A percentile compares a stretch with the other conserved stretches of the same genome.
Conservation (phyloP, 2,797 vertebrate species). For the Pseudomugil tenellus region DNA sequence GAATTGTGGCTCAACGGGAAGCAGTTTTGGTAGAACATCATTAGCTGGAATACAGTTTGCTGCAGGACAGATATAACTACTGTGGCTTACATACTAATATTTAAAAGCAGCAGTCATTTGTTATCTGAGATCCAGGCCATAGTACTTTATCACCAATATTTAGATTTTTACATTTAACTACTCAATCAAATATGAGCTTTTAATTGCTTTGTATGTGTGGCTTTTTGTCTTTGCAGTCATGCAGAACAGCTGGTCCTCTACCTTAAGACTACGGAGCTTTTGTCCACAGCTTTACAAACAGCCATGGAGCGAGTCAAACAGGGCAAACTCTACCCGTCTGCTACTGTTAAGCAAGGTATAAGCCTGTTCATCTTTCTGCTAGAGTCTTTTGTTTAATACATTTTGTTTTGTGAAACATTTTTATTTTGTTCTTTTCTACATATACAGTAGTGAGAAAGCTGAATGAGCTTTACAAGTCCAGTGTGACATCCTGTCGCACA, state of each 20-base stretch:
- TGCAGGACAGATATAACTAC: background rate
- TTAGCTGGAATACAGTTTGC: background rate
- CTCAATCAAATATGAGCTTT: background rate
- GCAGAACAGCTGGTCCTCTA: slow-evolving; percentile 97
- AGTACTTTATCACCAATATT: background rate
- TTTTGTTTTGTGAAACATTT: background rate
- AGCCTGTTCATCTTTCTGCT: background rate
- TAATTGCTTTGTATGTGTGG: background rate
- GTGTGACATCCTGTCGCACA: slow-evolving; percentile 90
- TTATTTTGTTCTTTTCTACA: slow-evolving; percentile 8
- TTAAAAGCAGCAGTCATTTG: background rate
- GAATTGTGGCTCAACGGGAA: background rate
- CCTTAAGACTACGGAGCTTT: slow-evolving; percentile 92
- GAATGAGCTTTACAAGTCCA: slow-evolving; percentile 94
- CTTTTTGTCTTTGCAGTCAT: slow-evolving; percentile 79
- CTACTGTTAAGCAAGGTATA: slow-evolving; percentile 94
- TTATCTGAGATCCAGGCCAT: too few species aligned
- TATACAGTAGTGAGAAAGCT: slow-evolving; percentile 89
- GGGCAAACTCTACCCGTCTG: slow-evolving; percentile 92
- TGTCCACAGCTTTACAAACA: slow-evolving; percentile 89
- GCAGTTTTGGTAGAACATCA: background rate
- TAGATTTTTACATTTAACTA: background rate
- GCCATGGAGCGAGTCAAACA: slow-evolving; percentile 91
- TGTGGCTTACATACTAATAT: background rate
- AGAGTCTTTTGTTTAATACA: background rate